Evolutionary conservation across 2,888 invertebrate genomes (phyloP), one percentile per base, ranked within the genome.

Genomic region (Zele albiditarsus): DNA sequence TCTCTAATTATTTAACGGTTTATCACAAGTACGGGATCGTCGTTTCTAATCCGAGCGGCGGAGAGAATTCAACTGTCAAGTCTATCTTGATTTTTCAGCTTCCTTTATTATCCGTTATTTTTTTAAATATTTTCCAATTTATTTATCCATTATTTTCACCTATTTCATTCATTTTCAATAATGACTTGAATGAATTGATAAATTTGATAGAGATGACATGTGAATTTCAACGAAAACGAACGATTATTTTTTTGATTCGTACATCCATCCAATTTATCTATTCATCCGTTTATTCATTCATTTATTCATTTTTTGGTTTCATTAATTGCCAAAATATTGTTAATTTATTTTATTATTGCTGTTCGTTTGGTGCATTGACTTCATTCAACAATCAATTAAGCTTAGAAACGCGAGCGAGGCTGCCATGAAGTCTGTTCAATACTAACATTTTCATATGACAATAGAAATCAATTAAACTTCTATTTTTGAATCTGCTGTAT

Each of bases 1-100:
- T 25, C 2, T 69, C 77, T 79, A 78, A 74, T 77, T 73, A 78
- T 77, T 78, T 71, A 79, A 77, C 72, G 73, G 46, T 77, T 84
- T 86, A 86, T 86, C 86, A 86, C 86, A 86, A 86, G 82, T 85
- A 84, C 82, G 82, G 82, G 83, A 82, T 85, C 83, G 82, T 83
- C 83, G 82, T 79, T 80, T 77, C 67, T 74, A 63, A 63, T 63
- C 33, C 63, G 74, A 76, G 75, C 75, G 77, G 49, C 70, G 58
- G 62, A 75, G 71, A 73, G 67, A 74, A 65, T 76, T 63, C 76
- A 68, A 58, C 31, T 58, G 71, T 68, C 76, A 73, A 58, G 58
- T 28, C 63, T 33, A 63, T 38, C 31, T 8, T 28, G 1, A 20
- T 38, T 8, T 23, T 33, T 63, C 33, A 33, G 16, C 14, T 14